Evolutionary conservation across 2,113 vertebrate species (phyloP).

Genomic region (Thalassoma bifasciatum): DNA sequence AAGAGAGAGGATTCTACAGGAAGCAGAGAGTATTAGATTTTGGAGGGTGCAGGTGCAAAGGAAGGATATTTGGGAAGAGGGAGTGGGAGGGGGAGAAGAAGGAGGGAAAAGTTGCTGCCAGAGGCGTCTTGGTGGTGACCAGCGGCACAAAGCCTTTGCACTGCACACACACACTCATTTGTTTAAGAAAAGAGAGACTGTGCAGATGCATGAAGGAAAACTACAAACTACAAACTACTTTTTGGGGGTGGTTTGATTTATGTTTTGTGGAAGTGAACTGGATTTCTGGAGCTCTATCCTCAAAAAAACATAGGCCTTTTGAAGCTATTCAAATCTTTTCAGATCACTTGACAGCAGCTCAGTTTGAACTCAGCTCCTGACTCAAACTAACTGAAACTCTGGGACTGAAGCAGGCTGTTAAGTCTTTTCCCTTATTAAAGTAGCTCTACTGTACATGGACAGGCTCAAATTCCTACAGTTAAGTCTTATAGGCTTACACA

Average conservation of each 20-base stretch:
- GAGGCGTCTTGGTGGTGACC: constrained; percentile 56
- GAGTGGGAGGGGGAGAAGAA: constrained; percentile 12
- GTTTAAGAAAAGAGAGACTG: constrained; percentile 49
- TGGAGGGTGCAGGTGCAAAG: constrained; percentile 41
- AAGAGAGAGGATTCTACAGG: not conserved
- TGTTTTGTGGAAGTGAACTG: not conserved
- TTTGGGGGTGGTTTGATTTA: not conserved
- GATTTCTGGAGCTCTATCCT: not conserved
- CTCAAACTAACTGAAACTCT: constrained; percentile 8
- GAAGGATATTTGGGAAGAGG: not conserved
- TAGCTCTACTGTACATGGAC: constrained; percentile 14
- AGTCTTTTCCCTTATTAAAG: constrained; percentile 35
- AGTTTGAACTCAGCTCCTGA: not conserved
- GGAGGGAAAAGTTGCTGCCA: constrained; percentile 57
- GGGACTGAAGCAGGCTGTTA: constrained; percentile 4
- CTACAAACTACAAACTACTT: not conserved
- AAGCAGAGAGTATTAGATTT: not conserved
- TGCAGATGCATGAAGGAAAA: constrained; percentile 54
- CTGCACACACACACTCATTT: constrained; percentile 44
- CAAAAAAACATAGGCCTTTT: not conserved
- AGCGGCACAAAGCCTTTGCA: constrained; percentile 69
- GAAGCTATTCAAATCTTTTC: not conserved
- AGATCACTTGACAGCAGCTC: not conserved
- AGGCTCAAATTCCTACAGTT: constrained; percentile 62
- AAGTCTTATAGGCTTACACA: constrained; percentile 48